Conservation (phyloP, 2,888 invertebrate genomes). For the Ischnura elegans region DNA sequence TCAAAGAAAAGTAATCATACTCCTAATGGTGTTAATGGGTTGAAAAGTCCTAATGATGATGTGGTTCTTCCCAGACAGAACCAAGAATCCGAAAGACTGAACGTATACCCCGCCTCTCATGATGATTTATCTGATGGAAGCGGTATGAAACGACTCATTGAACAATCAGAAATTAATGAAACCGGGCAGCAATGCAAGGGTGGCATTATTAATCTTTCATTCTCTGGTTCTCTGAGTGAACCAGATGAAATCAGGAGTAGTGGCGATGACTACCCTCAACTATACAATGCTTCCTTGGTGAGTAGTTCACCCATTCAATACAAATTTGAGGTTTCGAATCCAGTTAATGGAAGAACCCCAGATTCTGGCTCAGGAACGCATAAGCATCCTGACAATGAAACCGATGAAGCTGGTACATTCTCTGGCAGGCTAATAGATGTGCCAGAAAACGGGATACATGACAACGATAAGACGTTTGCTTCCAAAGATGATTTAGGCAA, state of each 20-base stretch:
- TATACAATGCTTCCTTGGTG: background rate
- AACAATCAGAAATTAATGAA: background rate
- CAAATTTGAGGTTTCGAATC: background rate
- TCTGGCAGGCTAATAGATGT: too few species aligned
- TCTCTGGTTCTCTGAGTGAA: background rate
- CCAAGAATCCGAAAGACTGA: background rate
- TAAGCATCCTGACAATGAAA: background rate
- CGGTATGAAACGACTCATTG: background rate
- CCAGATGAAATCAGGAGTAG: background rate
- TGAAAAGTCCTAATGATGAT: background rate
- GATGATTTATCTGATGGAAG: background rate
- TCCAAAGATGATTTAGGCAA: background rate
- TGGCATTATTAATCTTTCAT: constrained; percentile 44
- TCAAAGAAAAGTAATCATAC: background rate
- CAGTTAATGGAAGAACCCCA: background rate
- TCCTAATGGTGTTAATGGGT: background rate
- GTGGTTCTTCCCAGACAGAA: background rate
- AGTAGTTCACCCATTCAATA: background rate
- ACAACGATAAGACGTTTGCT: background rate
- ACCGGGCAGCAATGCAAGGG: background rate
- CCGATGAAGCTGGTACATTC: background rate
- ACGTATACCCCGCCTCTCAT: background rate
- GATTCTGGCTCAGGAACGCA: background rate
- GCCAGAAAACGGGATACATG: background rate
- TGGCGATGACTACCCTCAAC: background rate